Percentiles rank a stretch among this genome's conserved stretches.
phyloP scores from a whole-genome alignment of 2,113 vertebrate species.

The Leucoraja erinaceus region DNA sequence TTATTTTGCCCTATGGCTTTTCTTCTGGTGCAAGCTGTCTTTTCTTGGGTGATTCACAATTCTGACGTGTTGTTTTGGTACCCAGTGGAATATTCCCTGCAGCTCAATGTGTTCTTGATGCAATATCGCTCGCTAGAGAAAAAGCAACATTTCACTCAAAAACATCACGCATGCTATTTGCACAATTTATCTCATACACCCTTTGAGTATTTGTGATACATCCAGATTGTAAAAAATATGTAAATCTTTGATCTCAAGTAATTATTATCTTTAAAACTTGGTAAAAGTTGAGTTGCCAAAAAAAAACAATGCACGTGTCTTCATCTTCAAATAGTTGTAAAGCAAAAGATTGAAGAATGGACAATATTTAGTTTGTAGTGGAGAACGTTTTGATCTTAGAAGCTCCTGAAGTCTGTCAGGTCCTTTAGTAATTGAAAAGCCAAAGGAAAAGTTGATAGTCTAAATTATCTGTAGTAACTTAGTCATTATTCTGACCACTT shows the following conservation, averaged over 20 bases:
- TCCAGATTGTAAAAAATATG: background rate
- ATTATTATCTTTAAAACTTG: background rate
- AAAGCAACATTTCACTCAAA: background rate
- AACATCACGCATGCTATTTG: background rate
- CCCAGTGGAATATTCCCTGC: background rate
- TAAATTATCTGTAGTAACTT: background rate
- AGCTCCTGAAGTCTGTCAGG: background rate
- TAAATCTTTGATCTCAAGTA: constrained; percentile 12
- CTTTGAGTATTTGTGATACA: background rate
- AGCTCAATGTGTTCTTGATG: background rate
- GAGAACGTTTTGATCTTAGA: background rate
- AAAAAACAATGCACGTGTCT: background rate
- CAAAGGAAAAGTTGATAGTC: background rate
- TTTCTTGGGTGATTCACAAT: background rate
- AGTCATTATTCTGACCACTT: background rate
- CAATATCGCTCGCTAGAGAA: background rate
- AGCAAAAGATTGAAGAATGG: background rate
- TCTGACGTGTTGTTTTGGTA: background rate
- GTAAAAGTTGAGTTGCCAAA: background rate
- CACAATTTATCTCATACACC: background rate
- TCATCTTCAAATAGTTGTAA: background rate
- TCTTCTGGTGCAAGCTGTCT: background rate
- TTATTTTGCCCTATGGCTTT: background rate
- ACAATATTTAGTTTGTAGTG: background rate
- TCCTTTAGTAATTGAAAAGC: background rate